These are phyloP conservation scores for Dendropsophus ebraccatus DNA, from an alignment of 2,113 vertebrate species.

Conservation along the genomic window DNA sequence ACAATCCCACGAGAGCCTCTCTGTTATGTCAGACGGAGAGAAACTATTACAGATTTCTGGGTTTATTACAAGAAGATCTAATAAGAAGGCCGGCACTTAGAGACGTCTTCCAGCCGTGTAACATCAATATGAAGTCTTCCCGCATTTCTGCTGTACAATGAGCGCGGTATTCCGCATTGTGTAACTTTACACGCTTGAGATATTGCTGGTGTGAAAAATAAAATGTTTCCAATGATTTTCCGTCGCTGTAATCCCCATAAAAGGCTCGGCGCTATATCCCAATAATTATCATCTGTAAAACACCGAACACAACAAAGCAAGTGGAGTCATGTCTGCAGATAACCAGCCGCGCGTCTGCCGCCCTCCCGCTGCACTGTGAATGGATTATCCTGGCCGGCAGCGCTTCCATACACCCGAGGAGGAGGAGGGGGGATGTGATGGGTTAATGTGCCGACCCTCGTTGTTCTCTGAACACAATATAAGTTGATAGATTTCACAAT, in stretches of 20 bases:
- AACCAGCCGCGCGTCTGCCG: not conserved
- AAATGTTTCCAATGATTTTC: slow-evolving; percentile 14
- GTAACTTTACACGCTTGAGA: not conserved
- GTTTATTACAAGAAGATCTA: not conserved
- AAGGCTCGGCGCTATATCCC: not conserved
- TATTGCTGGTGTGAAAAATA: not conserved
- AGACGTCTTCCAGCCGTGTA: not conserved
- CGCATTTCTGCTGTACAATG: not conserved
- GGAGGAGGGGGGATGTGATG: not conserved
- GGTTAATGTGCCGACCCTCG: slow-evolving; percentile 4
- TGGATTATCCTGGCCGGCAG: not conserved
- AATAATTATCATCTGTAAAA: not conserved
- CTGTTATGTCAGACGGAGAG: no score
- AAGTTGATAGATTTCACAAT: not conserved
- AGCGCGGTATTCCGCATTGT: not conserved
- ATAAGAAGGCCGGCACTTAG: not conserved
- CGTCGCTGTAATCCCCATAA: not conserved
- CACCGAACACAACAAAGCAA: not conserved
- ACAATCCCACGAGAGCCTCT: no score
- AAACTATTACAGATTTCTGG: no score
- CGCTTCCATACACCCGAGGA: not conserved
- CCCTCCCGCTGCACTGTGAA: not conserved
- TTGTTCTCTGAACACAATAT: no score
- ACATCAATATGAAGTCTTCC: not conserved
- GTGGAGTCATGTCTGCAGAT: slow-evolving; percentile 16